A percentile compares a stretch with the other conserved stretches of the same genome.
phyloP scores from a whole-genome alignment of 2,888 invertebrate species.

The Andrena minutula region DNA sequence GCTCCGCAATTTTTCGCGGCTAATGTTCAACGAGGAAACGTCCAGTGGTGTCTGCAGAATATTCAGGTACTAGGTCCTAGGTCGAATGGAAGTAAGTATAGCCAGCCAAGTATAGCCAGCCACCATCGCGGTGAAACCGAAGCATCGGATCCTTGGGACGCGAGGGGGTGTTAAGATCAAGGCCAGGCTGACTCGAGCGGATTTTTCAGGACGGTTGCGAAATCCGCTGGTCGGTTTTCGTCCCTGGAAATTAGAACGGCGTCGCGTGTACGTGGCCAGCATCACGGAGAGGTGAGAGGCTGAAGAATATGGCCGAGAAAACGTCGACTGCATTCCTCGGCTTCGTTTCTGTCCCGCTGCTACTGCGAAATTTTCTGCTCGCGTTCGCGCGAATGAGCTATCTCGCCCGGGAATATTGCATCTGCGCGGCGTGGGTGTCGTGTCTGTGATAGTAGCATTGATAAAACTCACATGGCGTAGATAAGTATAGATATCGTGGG shows the following conservation, averaged over 20 bases:
- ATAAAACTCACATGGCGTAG: no score
- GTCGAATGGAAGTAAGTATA: neutral
- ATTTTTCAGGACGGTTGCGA: conserved; percentile 41
- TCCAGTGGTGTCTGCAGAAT: neutral
- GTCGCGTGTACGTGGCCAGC: conserved; percentile 28
- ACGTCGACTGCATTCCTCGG: conserved; percentile 60
- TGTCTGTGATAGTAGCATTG: neutral
- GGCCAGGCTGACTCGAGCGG: conserved; percentile 44
- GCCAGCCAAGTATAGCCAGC: neutral
- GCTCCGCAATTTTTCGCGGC: neutral
- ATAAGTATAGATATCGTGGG: no score
- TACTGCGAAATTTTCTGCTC: conserved; percentile 19
- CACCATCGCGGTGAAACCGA: conserved; percentile 5
- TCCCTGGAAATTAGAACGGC: conserved; percentile 43
- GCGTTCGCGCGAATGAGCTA: neutral
- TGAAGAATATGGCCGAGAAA: conserved; percentile 53
- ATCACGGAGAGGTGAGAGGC: conserved; percentile 31
- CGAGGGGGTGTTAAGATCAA: conserved; percentile 70
- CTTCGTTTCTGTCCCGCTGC: conserved; percentile 34
- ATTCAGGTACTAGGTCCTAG: neutral
- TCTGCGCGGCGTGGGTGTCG: neutral
- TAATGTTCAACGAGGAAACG: neutral
- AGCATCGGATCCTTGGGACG: neutral
- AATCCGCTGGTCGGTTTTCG: conserved; percentile 20
- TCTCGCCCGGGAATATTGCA: neutral